phyloP scores from a whole-genome alignment of 1,140 invertebrate species.

The Eulimnadia texana region DNA sequence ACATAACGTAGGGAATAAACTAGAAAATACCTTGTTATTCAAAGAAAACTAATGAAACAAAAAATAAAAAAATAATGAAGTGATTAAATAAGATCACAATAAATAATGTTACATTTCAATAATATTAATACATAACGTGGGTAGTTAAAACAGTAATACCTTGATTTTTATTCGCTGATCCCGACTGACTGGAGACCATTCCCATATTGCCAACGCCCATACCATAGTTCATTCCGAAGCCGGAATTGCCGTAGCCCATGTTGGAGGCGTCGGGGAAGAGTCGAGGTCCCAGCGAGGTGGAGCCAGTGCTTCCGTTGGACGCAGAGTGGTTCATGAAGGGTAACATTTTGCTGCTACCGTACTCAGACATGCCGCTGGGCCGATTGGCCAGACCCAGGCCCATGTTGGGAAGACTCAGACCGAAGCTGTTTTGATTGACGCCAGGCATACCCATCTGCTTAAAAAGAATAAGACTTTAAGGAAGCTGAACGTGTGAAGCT shows the following conservation, averaged over 20 bases:
- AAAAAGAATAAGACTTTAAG: not conserved
- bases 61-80: too few species aligned
- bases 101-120: not conserved
- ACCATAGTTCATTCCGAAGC: conserved; percentile 8
- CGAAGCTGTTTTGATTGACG: conserved; percentile 5
- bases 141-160: not conserved
- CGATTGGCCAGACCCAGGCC: conserved; percentile 1
- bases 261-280: not conserved
- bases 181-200: conserved; percentile 23
- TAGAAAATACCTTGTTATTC: too few species aligned
- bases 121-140: too few species aligned
- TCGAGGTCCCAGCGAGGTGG: not conserved
- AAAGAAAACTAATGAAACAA: too few species aligned
- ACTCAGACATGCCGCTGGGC: conserved; percentile 22
- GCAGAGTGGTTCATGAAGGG: conserved; percentile 24
- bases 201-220: conserved; percentile 21
- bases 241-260: conserved; percentile 1
- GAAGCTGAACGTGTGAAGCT: too few species aligned
- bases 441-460: conserved; percentile 7
- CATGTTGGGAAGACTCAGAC: conserved; percentile 3
- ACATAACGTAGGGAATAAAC: too few species aligned
- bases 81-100: not conserved
- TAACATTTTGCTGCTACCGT: conserved; percentile 33
- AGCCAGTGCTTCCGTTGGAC: conserved; percentile 1
- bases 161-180: not conserved